Base-by-base conservation (phyloP, 2,888 invertebrate species). In the Cyclophora albipunctata region DNA sequence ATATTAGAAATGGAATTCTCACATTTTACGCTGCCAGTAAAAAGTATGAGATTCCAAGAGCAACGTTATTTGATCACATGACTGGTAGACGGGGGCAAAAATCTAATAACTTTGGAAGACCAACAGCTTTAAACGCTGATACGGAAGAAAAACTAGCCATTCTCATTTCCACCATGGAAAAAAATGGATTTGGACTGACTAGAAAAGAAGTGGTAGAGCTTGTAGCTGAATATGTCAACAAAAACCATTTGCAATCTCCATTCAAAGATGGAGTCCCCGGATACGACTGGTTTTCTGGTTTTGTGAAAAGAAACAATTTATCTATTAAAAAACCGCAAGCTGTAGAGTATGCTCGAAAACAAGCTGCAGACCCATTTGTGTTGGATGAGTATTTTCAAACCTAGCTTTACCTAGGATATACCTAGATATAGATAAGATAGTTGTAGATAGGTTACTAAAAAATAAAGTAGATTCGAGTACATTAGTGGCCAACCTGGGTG, bases 321-420 rank as follows among this genome's bases (percentile, higher is more conserved):
- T 57, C 59, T 4, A 41, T 57, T 46, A 62, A 57, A 46, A 58
- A 58, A 34, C 53, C 57, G 40, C 58, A 57, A 51, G 53, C 60
- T 2, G 60, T 63, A 3, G 59, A 63, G 45, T 49, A 55, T 40
- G 55, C 61, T 2, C 53, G 57, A 48, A 61, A 61, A 55, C 49
- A 20, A 33, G 59, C 59, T 7, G 49, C 49, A 7, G 60, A 63
- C 45, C 58, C 59, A 5, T 61, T 63, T 45, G 56, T 60, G 45
- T 45, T 59, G 7, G 6, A 57, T 2, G 49, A 55, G 5, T 62
- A 58, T 40, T 62, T 57, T 49, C 49, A 59, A 48, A 53, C 20
- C 20, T 20, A 20, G 20, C 20, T 20, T 20, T 20, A 20, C 20
- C 20, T 20, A 20, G 20, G 20, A 20, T 20, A 20, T 20, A 20